Evolutionary conservation across 2,113 vertebrate species (phyloP).

Genomic region (Mystacornis crossleyi): DNA sequence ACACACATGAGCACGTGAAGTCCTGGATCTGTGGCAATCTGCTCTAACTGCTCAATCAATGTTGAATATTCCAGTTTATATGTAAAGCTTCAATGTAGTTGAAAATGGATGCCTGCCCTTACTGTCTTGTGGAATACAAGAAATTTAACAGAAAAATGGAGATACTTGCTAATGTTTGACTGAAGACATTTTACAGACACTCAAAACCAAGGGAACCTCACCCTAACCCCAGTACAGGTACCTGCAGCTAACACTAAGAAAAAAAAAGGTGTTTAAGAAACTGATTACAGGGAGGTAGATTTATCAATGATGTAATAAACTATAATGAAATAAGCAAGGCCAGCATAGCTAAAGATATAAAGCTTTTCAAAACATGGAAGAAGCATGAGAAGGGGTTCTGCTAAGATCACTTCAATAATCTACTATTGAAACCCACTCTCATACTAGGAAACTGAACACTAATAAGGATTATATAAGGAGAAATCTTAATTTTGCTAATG

Average conservation of each 20-base stretch:
- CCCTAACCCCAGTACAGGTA: not conserved
- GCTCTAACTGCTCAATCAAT: not conserved
- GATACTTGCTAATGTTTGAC: not conserved
- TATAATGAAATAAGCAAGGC: not conserved
- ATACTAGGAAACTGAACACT: not conserved
- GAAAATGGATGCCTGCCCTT: not conserved
- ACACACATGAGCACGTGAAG: rapidly evolving
- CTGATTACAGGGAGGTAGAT: not conserved
- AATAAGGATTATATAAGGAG: not conserved
- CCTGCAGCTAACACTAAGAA: not conserved
- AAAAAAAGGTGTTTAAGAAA: not conserved
- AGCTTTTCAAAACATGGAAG: not conserved
- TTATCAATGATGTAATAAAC: not conserved
- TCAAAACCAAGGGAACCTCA: not conserved
- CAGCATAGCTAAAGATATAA: not conserved
- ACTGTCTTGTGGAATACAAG: not conserved
- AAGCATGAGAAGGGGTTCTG: not conserved
- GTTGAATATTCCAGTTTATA: not conserved
- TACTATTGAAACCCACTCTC: not conserved
- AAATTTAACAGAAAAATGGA: not conserved
- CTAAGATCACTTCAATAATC: not conserved
- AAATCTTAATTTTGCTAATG: not conserved
- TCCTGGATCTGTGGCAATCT: not conserved
- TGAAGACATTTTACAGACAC: not conserved
- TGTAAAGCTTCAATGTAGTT: not conserved